Evolutionary conservation across 2,888 invertebrate species (phyloP).

Genomic region (Venusia cambrica): DNA sequence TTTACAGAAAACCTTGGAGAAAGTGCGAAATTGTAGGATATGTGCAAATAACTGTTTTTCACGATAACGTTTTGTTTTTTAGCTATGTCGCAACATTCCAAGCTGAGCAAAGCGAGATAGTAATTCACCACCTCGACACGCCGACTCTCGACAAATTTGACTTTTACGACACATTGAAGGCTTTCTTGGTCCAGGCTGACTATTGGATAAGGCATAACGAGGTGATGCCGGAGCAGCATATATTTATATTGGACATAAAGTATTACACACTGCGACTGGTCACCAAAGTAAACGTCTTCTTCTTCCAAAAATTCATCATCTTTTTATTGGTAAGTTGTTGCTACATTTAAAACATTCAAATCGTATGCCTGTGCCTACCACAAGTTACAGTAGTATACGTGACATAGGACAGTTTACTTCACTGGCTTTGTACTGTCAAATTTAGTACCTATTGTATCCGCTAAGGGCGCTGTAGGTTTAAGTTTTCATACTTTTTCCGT

Average conservation of each 20-base stretch:
- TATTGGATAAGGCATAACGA: slow-evolving; percentile 46
- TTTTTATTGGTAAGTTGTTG: slow-evolving; percentile 54
- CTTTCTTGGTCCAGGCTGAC: slow-evolving; percentile 50
- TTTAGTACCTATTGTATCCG: too few species aligned
- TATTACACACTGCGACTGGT: slow-evolving; percentile 50
- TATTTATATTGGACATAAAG: slow-evolving; percentile 58
- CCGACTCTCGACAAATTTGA: slow-evolving; percentile 50
- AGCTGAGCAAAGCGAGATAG: slow-evolving; percentile 48
- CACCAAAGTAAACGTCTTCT: slow-evolving; percentile 58
- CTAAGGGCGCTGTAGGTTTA: too few species aligned
- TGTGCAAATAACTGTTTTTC: too few species aligned
- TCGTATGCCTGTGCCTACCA: too few species aligned
- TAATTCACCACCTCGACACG: slow-evolving; percentile 55
- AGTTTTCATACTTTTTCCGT: too few species aligned
- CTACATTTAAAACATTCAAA: background rate
- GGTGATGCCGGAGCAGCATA: slow-evolving; percentile 51
- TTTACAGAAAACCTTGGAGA: too few species aligned
- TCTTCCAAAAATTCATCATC: slow-evolving; percentile 54
- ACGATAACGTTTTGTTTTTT: slow-evolving; percentile 24
- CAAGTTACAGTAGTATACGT: too few species aligned
- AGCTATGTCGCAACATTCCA: slow-evolving; percentile 47
- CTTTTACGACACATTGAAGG: slow-evolving; percentile 56
- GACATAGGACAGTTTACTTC: too few species aligned
- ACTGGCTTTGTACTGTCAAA: too few species aligned
- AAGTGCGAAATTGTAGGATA: too few species aligned